Evolutionary conservation across 2,888 invertebrate species (phyloP).

Genomic region (Molorchus minor): DNA sequence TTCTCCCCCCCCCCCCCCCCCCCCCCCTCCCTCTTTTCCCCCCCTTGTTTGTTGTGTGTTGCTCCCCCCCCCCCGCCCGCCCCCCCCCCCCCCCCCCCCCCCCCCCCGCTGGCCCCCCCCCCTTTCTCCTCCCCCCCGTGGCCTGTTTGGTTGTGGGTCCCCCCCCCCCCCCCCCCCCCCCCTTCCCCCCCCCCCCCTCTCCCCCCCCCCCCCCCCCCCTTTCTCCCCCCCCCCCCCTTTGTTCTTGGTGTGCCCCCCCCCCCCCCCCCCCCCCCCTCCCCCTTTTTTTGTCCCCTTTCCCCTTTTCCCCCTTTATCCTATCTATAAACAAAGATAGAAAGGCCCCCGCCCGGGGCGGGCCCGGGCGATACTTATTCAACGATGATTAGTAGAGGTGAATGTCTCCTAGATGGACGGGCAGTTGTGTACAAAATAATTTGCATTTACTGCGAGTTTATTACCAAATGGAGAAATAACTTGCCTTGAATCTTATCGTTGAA

Average conservation of each 20-base stretch:
- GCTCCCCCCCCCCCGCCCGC: not conserved
- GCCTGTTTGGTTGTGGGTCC: not conserved
- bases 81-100: not conserved
- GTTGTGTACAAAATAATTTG: too few relatives aligned
- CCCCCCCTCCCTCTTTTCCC: not conserved
- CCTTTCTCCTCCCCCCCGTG: not conserved
- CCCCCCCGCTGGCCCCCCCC: not conserved
- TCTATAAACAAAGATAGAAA: too few relatives aligned
- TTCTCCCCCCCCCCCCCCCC: not conserved
- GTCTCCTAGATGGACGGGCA: too few relatives aligned
- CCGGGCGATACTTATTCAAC: too few relatives aligned
- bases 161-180: not conserved
- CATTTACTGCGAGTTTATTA: too few relatives aligned
- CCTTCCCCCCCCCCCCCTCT: not conserved
- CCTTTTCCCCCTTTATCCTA: not conserved
- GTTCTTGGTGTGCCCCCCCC: constrained; percentile 22
- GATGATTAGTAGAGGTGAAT: too few relatives aligned
- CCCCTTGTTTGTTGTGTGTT: not conserved
- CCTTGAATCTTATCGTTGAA: too few relatives aligned
- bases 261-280: constrained; percentile 7
- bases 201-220: not conserved
- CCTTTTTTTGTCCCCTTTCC: not conserved
- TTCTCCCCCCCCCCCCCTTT: not conserved
- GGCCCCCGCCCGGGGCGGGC: too few relatives aligned
- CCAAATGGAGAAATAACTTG: too few relatives aligned